A percentile compares a stretch with the other conserved stretches of the same genome.
Conservation (phyloP, 1,140 invertebrate species). For the Thaumetopoea pityocampa region DNA sequence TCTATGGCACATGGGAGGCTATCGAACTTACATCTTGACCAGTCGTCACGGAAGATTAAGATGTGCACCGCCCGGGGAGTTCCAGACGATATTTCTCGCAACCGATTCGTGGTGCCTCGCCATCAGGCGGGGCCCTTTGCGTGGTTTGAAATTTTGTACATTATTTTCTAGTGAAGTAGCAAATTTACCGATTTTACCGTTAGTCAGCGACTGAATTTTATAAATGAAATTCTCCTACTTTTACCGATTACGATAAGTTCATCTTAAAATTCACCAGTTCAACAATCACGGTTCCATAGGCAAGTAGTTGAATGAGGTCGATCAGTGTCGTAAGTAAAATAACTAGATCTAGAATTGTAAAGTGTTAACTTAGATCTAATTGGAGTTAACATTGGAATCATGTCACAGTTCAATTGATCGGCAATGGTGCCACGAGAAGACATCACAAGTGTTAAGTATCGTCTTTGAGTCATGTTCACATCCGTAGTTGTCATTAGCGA, state of each 20-base stretch:
- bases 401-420: conserved; percentile 49
- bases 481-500: conserved; percentile 44
- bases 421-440: conserved; percentile 61
- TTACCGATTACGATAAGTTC: conserved; percentile 55
- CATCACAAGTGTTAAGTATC: conserved; percentile 34
- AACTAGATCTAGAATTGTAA: conserved; percentile 56
- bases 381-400: conserved; percentile 38
- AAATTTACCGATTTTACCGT: conserved; percentile 55
- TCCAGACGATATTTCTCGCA: conserved; percentile 33
- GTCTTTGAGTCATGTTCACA: conserved; percentile 39
- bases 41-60: conserved; percentile 41
- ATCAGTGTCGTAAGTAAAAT: conserved; percentile 45
- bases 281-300: conserved; percentile 33
- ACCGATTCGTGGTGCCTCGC: conserved; percentile 37
- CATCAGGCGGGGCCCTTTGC: conserved; percentile 42
- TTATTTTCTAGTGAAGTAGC: conserved; percentile 65
- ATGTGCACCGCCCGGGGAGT: conserved; percentile 52
- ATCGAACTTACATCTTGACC: conserved; percentile 39
- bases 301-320: conserved; percentile 44
- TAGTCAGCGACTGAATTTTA: conserved; percentile 73
- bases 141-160: conserved; percentile 60
- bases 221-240: conserved; percentile 58
- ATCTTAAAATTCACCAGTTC: conserved; percentile 41
- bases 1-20: conserved; percentile 72
- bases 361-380: conserved; percentile 53